Conservation (phyloP, 23 tunicate species). For the Corella eumyota region DNA sequence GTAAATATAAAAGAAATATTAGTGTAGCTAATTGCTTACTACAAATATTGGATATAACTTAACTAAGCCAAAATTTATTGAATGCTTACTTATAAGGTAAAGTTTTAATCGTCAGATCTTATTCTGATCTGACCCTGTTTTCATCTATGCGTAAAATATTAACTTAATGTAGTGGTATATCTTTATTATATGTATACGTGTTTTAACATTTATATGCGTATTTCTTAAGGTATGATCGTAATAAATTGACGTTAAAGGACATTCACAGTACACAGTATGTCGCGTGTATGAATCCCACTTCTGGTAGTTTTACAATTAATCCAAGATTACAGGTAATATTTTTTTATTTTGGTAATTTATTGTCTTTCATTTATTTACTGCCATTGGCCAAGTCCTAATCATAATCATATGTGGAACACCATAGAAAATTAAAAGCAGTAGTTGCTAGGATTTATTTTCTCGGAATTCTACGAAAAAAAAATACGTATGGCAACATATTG, state of each 20-base stretch:
- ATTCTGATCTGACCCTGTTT: too few species aligned
- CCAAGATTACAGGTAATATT: slow-evolving; percentile 62
- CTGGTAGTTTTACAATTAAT: slow-evolving; percentile 86
- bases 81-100: background rate
- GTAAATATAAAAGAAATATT: slow-evolving; percentile 9
- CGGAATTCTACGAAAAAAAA: too few species aligned
- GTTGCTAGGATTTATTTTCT: too few species aligned
- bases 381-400: too few species aligned
- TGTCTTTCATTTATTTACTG: too few species aligned
- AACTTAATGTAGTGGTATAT: too few species aligned
- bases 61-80: background rate
- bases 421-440: too few species aligned
- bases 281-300: slow-evolving; percentile 92
- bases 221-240: slow-evolving; percentile 92
- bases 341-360: background rate
- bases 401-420: too few species aligned
- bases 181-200: too few species aligned
- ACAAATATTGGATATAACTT: background rate
- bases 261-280: slow-evolving; percentile 83
- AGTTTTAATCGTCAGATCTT: background rate
- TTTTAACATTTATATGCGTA: too few species aligned
- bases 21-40: background rate
- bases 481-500: too few species aligned
- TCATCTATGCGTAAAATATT: too few species aligned
- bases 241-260: slow-evolving; percentile 58